Conservation (phyloP, 2,113 vertebrate genomes). For the Ceuthmochares aereus region DNA sequence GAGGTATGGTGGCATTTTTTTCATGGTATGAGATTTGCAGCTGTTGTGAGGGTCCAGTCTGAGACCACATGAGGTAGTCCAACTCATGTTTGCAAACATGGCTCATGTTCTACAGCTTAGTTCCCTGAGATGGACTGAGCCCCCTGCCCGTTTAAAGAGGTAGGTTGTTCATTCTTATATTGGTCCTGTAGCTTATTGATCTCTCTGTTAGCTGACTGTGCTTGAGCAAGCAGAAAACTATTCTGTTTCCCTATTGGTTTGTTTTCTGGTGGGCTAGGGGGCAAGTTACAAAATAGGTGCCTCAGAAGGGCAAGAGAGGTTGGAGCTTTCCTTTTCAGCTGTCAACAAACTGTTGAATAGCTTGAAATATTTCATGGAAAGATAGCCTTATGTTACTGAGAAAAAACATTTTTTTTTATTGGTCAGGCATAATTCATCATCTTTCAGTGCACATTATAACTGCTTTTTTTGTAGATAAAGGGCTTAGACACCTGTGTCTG, state of each 20-base stretch:
- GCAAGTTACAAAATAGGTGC: neutral
- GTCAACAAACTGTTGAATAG: neutral
- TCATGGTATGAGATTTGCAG: neutral
- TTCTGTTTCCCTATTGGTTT: neutral
- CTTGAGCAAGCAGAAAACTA: neutral
- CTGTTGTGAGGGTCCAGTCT: neutral
- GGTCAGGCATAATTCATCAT: neutral
- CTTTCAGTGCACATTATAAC: neutral
- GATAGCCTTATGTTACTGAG: neutral
- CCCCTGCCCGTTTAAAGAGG: neutral
- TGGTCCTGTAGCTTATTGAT: neutral
- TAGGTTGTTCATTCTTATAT: neutral
- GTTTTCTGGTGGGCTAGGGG: neutral
- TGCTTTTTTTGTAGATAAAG: neutral
- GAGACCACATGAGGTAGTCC: neutral
- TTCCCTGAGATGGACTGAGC: neutral
- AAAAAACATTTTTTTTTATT: neutral
- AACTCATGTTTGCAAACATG: neutral
- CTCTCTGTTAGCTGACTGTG: neutral
- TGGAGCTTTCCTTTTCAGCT: neutral
- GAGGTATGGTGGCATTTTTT: constrained; percentile 77
- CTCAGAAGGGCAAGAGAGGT: neutral
- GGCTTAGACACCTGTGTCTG: neutral
- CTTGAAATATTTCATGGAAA: neutral
- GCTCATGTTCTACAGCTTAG: neutral